A percentile compares a stretch with the other conserved stretches of the same genome.
Evolutionary conservation across 92 coral and sea anemone species (phyloP).

Genomic region (Isaurus tuberculatus): DNA sequence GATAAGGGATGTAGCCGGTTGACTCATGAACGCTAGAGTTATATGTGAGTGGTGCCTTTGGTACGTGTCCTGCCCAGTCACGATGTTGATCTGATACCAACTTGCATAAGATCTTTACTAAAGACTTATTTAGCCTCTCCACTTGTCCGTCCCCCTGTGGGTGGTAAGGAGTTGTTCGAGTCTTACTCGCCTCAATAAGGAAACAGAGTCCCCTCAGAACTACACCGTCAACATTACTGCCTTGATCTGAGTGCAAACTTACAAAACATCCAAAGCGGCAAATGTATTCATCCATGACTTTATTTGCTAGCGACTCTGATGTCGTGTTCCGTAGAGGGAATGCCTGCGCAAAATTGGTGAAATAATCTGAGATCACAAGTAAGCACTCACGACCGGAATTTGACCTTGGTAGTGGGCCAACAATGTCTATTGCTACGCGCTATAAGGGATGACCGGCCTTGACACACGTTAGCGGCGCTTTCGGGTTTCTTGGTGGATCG

Average conservation of each 20-base stretch:
- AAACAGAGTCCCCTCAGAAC: constrained; percentile 50
- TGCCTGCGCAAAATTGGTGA: constrained; percentile 53
- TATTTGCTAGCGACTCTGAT: constrained; percentile 40
- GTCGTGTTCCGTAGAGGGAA: constrained; percentile 22
- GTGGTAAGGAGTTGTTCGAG: constrained; percentile 46
- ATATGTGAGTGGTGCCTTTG: constrained; percentile 42
- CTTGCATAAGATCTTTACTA: too few species aligned
- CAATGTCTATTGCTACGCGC: constrained; percentile 56
- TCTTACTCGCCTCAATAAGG: constrained; percentile 43
- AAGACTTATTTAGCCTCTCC: constrained; percentile 48
- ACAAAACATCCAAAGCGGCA: constrained; percentile 50
- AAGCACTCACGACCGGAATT: constrained; percentile 55
- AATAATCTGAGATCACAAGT: constrained; percentile 67
- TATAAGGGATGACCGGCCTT: constrained; percentile 59
- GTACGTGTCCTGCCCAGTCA: constrained; percentile 10
- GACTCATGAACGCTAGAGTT: constrained; percentile 53
- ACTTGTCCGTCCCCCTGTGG: background rate
- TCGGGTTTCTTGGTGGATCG: constrained; percentile 39
- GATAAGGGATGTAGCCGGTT: constrained; percentile 48
- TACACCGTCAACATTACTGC: constrained; percentile 42
- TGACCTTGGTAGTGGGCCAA: constrained; percentile 51
- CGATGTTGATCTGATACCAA: too few species aligned
- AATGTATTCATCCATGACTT: constrained; percentile 54
- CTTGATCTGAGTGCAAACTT: constrained; percentile 46
- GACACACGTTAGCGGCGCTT: constrained; percentile 44